These are phyloP conservation scores for Pocillopora meandrina DNA, from an alignment of 92 coral and sea anemone species.

Conservation along the genomic window DNA sequence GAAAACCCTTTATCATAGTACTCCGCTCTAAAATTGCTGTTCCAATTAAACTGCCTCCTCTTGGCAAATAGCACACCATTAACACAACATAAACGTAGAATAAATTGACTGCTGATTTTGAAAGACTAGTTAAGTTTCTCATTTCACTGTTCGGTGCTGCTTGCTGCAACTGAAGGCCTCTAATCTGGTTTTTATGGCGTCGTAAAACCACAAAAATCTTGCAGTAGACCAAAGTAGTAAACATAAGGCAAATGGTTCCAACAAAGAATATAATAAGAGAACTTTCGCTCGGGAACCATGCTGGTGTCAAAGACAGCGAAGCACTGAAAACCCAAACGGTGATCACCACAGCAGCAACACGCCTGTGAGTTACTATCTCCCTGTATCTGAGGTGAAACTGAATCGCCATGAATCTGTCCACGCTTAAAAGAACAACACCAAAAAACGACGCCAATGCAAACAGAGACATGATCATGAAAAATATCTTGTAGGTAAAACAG, in stretches of 20 bases:
- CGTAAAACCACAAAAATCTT: conserved; percentile 32
- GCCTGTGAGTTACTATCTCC: conserved; percentile 11
- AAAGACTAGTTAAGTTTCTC: neutral
- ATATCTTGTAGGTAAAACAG: conserved; percentile 5
- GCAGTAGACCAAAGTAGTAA: conserved; percentile 9
- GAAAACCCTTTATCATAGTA: conserved; percentile 9
- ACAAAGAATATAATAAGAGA: neutral
- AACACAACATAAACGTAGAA: conserved; percentile 24
- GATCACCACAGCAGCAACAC: conserved; percentile 1
- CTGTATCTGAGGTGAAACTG: conserved; percentile 30
- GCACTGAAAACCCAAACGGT: conserved; percentile 10
- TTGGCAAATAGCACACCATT: conserved; percentile 26
- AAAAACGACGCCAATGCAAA: conserved; percentile 24
- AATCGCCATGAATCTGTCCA: conserved; percentile 30
- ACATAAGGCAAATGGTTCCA: neutral
- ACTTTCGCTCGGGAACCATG: conserved; percentile 20
- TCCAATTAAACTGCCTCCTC: conserved; percentile 10
- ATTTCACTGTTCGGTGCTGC: neutral
- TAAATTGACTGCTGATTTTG: conserved; percentile 14
- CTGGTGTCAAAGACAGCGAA: neutral
- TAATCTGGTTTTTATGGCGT: conserved; percentile 28
- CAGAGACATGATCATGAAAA: conserved; percentile 14
- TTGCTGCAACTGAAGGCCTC: neutral
- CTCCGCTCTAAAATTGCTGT: neutral
- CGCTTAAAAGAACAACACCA: conserved; percentile 9